These are phyloP conservation scores for Fulmarus glacialis DNA, from an alignment of 2,113 vertebrate species.

Conservation along the genomic window DNA sequence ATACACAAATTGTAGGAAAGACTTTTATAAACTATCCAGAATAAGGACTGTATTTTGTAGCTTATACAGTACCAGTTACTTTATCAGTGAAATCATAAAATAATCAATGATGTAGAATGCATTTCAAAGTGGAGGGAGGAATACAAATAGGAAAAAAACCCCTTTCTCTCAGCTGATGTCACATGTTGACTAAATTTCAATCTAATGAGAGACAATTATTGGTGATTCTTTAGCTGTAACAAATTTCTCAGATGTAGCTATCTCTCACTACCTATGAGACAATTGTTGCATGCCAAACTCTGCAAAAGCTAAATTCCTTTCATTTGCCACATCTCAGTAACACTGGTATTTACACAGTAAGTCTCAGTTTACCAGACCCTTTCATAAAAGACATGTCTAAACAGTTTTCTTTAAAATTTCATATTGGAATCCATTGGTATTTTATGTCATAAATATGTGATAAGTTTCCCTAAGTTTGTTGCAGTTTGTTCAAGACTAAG, in stretches of 20 bases:
- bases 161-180: neutral
- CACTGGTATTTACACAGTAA: neutral
- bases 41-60: neutral
- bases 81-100: neutral
- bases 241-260: neutral
- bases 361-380: neutral
- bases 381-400: neutral
- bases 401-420: neutral
- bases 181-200: neutral
- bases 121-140: neutral
- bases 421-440: neutral
- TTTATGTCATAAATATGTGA: neutral
- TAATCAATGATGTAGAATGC: neutral
- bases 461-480: neutral
- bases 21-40: neutral
- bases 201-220: neutral
- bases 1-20: neutral
- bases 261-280: neutral
- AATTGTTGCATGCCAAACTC: neutral
- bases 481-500: neutral
- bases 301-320: neutral
- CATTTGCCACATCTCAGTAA: neutral
- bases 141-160: accelerated
- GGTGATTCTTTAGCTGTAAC: neutral
- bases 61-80: neutral